phyloP scores from a whole-genome alignment of 2,113 vertebrate genomes.

The Dipodomys merriami region DNA sequence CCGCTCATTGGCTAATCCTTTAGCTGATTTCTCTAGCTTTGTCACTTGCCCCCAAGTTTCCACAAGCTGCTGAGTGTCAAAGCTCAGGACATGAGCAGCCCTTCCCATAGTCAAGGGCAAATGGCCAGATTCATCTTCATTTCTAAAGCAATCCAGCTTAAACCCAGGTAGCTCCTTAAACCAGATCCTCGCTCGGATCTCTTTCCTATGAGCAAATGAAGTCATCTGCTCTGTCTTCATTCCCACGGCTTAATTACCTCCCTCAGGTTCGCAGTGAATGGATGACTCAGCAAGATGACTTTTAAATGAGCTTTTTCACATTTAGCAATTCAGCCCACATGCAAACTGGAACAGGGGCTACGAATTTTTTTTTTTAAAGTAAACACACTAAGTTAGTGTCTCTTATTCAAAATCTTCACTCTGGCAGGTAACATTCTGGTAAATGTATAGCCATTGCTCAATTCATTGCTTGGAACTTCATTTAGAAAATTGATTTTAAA shows the following conservation, averaged over 20 bases:
- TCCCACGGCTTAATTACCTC: conserved; percentile 19
- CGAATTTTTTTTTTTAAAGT: conserved; percentile 22
- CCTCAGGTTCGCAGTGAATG: conserved; percentile 48
- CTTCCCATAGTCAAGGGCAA: not conserved
- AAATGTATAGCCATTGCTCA: not conserved
- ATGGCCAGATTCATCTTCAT: not conserved
- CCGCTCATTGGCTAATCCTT: not conserved
- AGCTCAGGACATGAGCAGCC: not conserved
- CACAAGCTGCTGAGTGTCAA: not conserved
- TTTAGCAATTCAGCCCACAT: conserved; percentile 45
- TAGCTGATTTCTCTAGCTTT: not conserved
- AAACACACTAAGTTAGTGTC: conserved; percentile 37
- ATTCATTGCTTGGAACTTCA: not conserved
- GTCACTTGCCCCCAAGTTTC: conserved; percentile 13
- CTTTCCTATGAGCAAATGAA: not conserved
- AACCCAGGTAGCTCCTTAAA: not conserved
- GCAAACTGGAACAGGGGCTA: conserved; percentile 18
- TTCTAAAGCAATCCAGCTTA: not conserved
- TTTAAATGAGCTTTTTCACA: conserved; percentile 56
- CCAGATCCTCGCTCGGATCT: not conserved
- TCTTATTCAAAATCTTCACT: conserved; percentile 47
- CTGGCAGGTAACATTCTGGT: not conserved
- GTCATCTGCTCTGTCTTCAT: not conserved
- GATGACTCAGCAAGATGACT: conserved; percentile 69
- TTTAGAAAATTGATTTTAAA: not conserved